These are phyloP conservation scores for Haliaeetus leucogaster DNA, from an alignment of 2,113 vertebrate genomes.

Conservation along the genomic window DNA sequence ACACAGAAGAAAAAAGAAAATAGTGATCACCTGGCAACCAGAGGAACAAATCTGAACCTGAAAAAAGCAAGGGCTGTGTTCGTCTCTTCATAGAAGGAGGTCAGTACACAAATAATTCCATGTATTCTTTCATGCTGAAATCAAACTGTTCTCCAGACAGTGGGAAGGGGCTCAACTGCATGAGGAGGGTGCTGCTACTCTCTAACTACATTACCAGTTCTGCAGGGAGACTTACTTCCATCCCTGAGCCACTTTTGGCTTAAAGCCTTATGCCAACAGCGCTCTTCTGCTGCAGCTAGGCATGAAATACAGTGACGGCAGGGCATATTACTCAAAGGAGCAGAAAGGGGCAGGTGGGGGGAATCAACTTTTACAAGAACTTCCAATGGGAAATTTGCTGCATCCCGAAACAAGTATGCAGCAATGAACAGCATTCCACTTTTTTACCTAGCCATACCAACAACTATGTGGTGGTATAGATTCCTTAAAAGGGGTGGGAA, in stretches of 20 bases:
- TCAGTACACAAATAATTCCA: not conserved
- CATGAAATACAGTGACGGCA: not conserved
- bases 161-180: not conserved
- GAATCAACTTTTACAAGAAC: not conserved
- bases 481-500: not conserved
- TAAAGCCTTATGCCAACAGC: not conserved
- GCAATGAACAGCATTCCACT: not conserved
- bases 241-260: not conserved
- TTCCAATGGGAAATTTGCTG: not conserved
- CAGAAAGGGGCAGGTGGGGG: not conserved
- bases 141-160: not conserved
- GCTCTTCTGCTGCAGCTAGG: not conserved
- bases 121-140: not conserved
- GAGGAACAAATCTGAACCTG: not conserved
- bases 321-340: not conserved
- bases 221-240: not conserved
- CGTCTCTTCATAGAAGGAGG: not conserved
- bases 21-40: conserved; percentile 17
- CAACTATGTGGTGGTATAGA: not conserved
- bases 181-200: not conserved
- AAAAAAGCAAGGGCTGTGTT: not conserved
- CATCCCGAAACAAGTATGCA: not conserved
- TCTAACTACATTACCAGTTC: not conserved
- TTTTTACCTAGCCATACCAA: not conserved
- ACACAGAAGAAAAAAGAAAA: not conserved